These are phyloP conservation scores for Dioctria rufipes DNA, from an alignment of 2,888 invertebrate genomes.

Conservation along the genomic window DNA sequence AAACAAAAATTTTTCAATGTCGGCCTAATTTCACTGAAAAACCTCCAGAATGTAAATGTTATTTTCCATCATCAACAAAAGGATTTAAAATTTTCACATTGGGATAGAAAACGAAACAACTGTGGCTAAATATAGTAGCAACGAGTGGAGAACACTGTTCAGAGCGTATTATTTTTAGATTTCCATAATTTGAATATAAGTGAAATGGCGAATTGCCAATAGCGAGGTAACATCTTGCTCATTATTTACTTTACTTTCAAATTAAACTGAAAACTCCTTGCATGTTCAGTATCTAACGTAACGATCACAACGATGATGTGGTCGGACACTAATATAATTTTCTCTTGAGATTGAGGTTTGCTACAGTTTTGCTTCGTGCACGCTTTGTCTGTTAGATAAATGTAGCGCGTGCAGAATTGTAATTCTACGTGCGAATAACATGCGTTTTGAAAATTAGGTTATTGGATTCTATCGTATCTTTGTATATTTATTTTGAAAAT, in stretches of 20 bases:
- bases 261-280: constrained; percentile 39
- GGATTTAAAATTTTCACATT: constrained; percentile 49
- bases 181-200: constrained; percentile 60
- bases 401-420: constrained; percentile 36
- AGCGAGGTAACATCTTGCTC: constrained; percentile 48
- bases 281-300: constrained; percentile 11
- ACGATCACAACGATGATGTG: not conserved
- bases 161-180: constrained; percentile 60
- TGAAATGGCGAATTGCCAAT: constrained; percentile 60
- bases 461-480: constrained; percentile 12
- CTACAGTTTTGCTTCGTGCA: not conserved
- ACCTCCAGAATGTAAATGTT: not conserved
- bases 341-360: not conserved
- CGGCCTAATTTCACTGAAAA: constrained; percentile 27
- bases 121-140: constrained; percentile 53
- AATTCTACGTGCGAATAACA: constrained; percentile 38
- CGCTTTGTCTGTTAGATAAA: constrained; percentile 12
- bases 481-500: not conserved
- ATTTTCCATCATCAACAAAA: constrained; percentile 25
- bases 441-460: constrained; percentile 23
- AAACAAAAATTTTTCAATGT: constrained; percentile 15
- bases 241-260: constrained; percentile 43
- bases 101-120: constrained; percentile 57
- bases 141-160: constrained; percentile 50
- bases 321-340: constrained; percentile 8